Percentiles rank a stretch among this genome's conserved stretches.
These are phyloP conservation scores for Papilio protenor DNA, from an alignment of 2,888 invertebrate species.

Conservation along the genomic window DNA sequence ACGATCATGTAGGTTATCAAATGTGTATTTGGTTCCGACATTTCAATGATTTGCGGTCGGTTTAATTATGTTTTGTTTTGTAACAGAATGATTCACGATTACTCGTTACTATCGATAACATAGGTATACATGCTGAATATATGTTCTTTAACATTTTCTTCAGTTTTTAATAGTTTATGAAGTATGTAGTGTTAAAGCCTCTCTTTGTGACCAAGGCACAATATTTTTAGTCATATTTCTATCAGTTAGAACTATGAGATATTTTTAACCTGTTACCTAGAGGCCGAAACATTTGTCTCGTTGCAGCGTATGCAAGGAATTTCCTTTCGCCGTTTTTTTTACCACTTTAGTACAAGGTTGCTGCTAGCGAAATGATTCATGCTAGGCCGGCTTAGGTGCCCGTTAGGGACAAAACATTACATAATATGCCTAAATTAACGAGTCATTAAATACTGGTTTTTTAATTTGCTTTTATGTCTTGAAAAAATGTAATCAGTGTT, in stretches of 20 bases:
- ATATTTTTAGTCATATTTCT: too few relatives aligned
- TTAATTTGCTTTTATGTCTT: background rate
- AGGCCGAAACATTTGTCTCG: slow-evolving; percentile 31
- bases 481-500: background rate
- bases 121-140: background rate
- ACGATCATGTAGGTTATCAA: slow-evolving; percentile 20
- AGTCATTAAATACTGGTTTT: slow-evolving; percentile 22
- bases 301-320: slow-evolving; percentile 62
- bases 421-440: slow-evolving; percentile 31
- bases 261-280: slow-evolving; percentile 33
- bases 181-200: background rate
- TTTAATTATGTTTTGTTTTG: slow-evolving; percentile 12
- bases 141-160: background rate
- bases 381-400: slow-evolving; percentile 43
- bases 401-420: slow-evolving; percentile 46
- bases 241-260: background rate
- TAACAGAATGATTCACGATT: slow-evolving; percentile 1
- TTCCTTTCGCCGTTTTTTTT: slow-evolving; percentile 66
- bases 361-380: slow-evolving; percentile 56
- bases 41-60: slow-evolving; percentile 18
- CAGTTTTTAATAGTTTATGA: background rate
- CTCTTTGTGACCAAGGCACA: too few relatives aligned
- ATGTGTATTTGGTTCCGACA: slow-evolving; percentile 21
- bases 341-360: slow-evolving; percentile 59
- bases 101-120: slow-evolving; percentile 3